Percentiles rank a stretch among this genome's conserved stretches.
Conservation (phyloP, 2,888 invertebrate species). For the Adelognathus sp. region DNA sequence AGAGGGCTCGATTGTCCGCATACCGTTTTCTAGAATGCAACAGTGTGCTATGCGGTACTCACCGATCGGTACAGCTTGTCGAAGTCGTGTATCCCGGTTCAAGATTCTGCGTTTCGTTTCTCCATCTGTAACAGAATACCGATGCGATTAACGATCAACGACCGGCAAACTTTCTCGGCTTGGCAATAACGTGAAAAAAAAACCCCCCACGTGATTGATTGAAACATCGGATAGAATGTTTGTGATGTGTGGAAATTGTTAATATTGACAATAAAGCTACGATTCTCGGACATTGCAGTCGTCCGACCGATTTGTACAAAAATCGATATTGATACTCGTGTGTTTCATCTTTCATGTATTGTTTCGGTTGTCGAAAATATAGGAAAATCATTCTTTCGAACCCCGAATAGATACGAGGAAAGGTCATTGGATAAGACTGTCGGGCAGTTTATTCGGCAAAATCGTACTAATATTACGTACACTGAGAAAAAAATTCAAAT, state of each 20-base stretch:
- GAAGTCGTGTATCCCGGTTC: slow-evolving; percentile 19
- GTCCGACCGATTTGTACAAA: no score
- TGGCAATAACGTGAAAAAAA: no score
- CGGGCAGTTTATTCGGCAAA: background rate
- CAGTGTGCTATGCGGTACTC: background rate
- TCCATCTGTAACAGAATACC: background rate
- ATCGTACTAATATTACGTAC: background rate
- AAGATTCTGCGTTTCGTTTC: slow-evolving; percentile 6
- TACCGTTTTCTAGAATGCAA: slow-evolving; percentile 48
- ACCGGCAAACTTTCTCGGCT: background rate
- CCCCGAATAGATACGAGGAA: background rate
- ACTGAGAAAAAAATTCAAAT: no score
- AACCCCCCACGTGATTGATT: no score
- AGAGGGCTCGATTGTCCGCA: slow-evolving; percentile 47
- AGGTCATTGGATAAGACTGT: background rate
- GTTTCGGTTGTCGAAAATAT: no score
- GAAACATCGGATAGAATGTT: background rate
- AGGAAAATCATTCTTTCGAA: no score
- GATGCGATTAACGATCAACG: background rate
- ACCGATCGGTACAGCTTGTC: slow-evolving; percentile 33
- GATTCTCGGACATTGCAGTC: no score
- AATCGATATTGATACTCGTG: no score
- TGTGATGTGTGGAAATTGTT: background rate
- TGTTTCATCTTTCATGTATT: no score
- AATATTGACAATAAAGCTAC: no score